Evolutionary conservation across 2,797 vertebrate genomes (phyloP).

Genomic region (Adelosebastes latens): DNA sequence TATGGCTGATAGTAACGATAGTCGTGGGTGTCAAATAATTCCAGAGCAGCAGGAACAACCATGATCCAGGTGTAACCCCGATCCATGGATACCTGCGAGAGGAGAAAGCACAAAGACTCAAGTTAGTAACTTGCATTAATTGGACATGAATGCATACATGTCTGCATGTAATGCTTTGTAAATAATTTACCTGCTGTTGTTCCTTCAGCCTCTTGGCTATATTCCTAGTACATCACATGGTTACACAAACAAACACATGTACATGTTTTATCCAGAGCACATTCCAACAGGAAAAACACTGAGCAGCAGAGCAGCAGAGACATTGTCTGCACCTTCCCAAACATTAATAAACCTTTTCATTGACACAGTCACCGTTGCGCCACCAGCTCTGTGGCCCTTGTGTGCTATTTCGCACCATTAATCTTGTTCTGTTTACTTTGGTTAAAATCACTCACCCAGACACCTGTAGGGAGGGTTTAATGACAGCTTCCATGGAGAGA

Average conservation of each 20-base stretch:
- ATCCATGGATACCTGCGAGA: background rate
- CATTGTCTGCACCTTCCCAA: conserved; percentile 24
- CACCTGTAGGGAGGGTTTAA: conserved; percentile 77
- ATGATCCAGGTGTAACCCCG: background rate
- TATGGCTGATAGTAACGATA: background rate
- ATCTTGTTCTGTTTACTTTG: conserved; percentile 78
- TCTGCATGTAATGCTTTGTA: conserved; percentile 7
- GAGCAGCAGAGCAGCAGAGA: conserved; percentile 11
- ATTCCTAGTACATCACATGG: conserved; percentile 2
- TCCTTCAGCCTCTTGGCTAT: background rate
- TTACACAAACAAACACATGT: conserved; percentile 1
- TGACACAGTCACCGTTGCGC: conserved; percentile 43
- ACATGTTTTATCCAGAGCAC: background rate
- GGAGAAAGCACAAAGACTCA: background rate
- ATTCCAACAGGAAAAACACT: background rate
- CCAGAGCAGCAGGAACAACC: background rate
- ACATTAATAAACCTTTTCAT: conserved; percentile 65
- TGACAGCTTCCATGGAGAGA: conserved; percentile 59
- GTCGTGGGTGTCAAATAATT: background rate
- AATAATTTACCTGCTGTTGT: conserved; percentile 22
- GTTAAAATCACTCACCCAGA: conserved; percentile 74
- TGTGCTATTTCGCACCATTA: conserved; percentile 76
- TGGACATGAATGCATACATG: background rate
- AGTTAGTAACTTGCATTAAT: too few species aligned
- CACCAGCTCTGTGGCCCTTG: conserved; percentile 41